Base-by-base conservation (phyloP, 2,797 vertebrate genomes). In the Oryzias sinensis region DNA sequence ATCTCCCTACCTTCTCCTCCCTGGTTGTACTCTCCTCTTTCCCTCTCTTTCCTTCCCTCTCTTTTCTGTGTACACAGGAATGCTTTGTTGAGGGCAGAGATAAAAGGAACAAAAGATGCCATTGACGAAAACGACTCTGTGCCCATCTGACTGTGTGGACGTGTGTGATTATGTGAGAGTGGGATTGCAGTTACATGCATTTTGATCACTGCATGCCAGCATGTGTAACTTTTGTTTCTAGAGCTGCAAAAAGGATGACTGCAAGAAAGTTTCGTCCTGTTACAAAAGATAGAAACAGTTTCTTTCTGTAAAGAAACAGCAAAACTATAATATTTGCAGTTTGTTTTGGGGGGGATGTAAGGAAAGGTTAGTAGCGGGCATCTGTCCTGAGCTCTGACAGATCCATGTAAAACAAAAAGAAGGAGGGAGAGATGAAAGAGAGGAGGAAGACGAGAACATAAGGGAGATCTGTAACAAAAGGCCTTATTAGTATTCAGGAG, bases 91-190 rank as follows among this genome's bases (percentile, higher is more conserved):
- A 60, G 43, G 65, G 65, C 78, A 24, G 69, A 88, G 85, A 90
- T 90, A 87, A 91, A 89, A 85, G 76, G 82, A 71, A 92, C 90
- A 92, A 90, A 90, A 89, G 89, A 80, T 63, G 16, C 79, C 82
- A 88, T 87, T 90, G 82, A 92, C 87, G 85, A 86, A 91, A 88
- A 86, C 63, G 59, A 85, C 81, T 84, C 73, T 76, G 76, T 85
- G 65, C 55, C 78, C 82, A 77, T 83, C 70, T 24, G 17, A 52
- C 63, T 76, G 65, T 68, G 69, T 43, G 59, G 54, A 69, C 71
- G 66, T 74, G 75, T 74, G 62, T 56, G 69, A 61, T 49, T 65
- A 37, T 81, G 72, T 55, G 65, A 43, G 72, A 59, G 67, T 68
- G 55, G 56, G 68, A 61, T 46, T 76, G 65, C 61, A 73, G 70